Base-by-base conservation (phyloP, 1,140 invertebrate species). In the Prorops nasuta region DNA sequence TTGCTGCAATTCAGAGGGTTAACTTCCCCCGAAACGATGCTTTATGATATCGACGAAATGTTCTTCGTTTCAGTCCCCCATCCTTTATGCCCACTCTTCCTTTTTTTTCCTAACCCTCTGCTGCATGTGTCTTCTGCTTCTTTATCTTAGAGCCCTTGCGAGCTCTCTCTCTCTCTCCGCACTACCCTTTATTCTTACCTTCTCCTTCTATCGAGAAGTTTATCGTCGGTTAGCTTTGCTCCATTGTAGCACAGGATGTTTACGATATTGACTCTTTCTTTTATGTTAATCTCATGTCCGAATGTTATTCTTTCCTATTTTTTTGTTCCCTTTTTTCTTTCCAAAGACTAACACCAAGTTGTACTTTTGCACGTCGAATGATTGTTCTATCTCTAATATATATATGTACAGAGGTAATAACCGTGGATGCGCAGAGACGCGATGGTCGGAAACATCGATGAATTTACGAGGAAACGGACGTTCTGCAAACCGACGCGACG, bases 381-480 rank as follows among this genome's bases (percentile, higher is more conserved):
- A n/a, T n/a, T n/a, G n/a, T n/a, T n/a, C n/a, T n/a, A n/a, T n/a
- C n/a, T n/a, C n/a, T n/a, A n/a, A n/a, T n/a, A n/a, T n/a, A n/a
- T n/a, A n/a, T n/a, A n/a, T n/a, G n/a, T n/a, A 6, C 24, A 28
- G 24, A 4, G 24, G 24, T 28, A 10, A 28, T 6, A 45, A 43
- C 16, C 43, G 50, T 20, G 31, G 28, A 44, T 40, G 45, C 56
- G 39, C 44, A 28, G 24, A 4, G 24, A 4, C 48, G 32, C 15
- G 19, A 16, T 12, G 9, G 36, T 22, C 40, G 18, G 20, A 20
- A 54, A 60, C 69, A 75, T 76, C 72, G 72, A 76, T 63, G 72
- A 76, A 76, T 76, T 76, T 76, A 76, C 64, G 74, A 76, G 59
- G 58, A 75, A 75, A 74, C 71, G 69, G 64, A 72, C 67, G 57